phyloP scores from a whole-genome alignment of 2,797 vertebrate species.

The Meda fulgida region DNA sequence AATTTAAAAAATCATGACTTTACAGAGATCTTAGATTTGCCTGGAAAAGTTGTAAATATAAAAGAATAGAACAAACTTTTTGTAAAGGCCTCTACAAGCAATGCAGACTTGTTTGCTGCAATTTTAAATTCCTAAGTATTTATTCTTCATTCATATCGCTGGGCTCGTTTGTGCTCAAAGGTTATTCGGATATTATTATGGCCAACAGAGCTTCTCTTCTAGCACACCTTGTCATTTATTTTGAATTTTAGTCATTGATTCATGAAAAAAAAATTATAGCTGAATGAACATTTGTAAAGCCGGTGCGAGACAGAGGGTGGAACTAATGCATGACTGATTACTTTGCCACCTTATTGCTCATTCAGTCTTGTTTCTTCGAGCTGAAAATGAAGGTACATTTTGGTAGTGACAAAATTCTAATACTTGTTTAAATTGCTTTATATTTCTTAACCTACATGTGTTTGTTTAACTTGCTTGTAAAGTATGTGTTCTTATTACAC shows the following conservation, averaged over 20 bases:
- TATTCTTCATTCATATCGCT: not conserved
- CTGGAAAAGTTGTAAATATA: not conserved
- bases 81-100: not conserved
- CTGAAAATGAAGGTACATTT: conserved; percentile 9
- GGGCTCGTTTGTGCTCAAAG: conserved; percentile 6
- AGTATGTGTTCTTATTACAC: not conserved
- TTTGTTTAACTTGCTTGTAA: conserved; percentile 15
- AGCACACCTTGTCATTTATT: not conserved
- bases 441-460: not conserved
- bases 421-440: not conserved
- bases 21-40: not conserved
- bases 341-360: conserved; percentile 1
- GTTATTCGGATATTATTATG: conserved; percentile 23
- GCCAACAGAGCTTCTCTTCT: conserved; percentile 5
- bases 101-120: not conserved
- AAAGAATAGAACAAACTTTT: not conserved
- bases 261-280: conserved; percentile 44
- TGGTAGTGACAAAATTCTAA: not conserved
- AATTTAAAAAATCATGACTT: not conserved
- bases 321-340: conserved; percentile 35
- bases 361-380: not conserved
- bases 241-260: conserved; percentile 21
- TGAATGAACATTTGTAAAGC: conserved; percentile 40
- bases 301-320: not conserved
- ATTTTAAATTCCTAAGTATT: not conserved